These are phyloP conservation scores for Dione juno DNA, from an alignment of 2,888 invertebrate genomes.

Conservation along the genomic window DNA sequence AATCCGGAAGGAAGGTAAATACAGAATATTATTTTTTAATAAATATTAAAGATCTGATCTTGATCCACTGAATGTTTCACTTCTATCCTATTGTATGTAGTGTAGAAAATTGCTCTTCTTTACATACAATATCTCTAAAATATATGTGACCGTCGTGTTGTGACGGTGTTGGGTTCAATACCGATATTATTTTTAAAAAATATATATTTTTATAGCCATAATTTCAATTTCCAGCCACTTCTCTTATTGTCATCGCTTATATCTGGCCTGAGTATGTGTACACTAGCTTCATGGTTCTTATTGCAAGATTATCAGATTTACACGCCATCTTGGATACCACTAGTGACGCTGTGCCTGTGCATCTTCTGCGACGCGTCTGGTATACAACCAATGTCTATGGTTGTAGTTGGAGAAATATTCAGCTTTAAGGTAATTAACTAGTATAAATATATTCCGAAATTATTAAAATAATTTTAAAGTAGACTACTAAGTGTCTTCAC, in stretches of 20 bases:
- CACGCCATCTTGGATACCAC: conserved; percentile 76
- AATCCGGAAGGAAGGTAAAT: conserved; percentile 70
- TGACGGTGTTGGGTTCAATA: no score
- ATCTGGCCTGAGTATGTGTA: conserved; percentile 71
- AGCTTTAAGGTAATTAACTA: conserved; percentile 66
- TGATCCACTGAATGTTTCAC: no score
- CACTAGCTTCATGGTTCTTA: conserved; percentile 72
- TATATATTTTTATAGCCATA: no score
- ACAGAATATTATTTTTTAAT: neutral
- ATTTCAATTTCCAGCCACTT: conserved; percentile 58
- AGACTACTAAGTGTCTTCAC: no score
- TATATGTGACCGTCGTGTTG: no score
- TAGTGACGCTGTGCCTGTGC: conserved; percentile 75
- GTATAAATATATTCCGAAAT: neutral
- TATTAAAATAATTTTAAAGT: no score
- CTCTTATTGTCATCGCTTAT: conserved; percentile 63
- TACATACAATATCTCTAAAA: no score
- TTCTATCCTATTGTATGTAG: no score
- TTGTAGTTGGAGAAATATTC: conserved; percentile 80
- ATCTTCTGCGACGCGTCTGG: conserved; percentile 80
- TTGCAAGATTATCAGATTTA: conserved; percentile 54
- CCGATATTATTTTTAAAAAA: no score
- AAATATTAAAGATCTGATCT: no score
- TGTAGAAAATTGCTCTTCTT: no score
- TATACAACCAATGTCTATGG: conserved; percentile 78